Percentiles rank a stretch among this genome's conserved stretches.
Conservation (phyloP, 2,888 invertebrate species). For the Tigriopus californicus region DNA sequence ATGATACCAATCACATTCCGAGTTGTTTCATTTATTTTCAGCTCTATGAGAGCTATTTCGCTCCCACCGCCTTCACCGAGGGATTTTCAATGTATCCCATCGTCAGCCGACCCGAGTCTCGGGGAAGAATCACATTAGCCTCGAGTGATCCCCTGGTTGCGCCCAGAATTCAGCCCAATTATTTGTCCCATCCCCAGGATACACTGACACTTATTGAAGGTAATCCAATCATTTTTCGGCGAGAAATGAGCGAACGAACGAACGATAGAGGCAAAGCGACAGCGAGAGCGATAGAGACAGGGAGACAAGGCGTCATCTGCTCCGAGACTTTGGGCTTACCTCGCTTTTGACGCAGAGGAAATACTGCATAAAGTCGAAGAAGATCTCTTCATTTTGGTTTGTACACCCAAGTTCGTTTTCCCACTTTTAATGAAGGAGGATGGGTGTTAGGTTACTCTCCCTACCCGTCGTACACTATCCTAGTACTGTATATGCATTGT, state of each 20-base stretch:
- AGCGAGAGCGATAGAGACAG: no score
- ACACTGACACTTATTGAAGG: conserved; percentile 19
- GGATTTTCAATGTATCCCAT: conserved; percentile 16
- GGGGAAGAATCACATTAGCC: conserved; percentile 29
- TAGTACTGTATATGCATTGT: no score
- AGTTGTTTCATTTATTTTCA: not conserved
- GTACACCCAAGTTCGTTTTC: no score
- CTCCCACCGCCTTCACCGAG: conserved; percentile 16
- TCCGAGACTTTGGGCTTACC: no score
- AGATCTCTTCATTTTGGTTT: no score
- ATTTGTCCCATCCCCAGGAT: conserved; percentile 28
- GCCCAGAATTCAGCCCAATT: conserved; percentile 33
- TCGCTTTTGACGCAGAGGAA: no score
- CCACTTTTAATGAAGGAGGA: no score
- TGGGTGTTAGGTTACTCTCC: no score
- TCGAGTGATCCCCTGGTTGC: conserved; percentile 28
- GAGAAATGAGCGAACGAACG: not conserved
- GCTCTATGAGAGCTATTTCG: not conserved
- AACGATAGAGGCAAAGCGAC: not conserved
- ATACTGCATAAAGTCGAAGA: no score
- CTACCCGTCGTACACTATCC: no score
- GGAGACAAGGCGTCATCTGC: no score
- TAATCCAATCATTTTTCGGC: conserved; percentile 2
- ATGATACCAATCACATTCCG: no score
- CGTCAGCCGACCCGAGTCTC: conserved; percentile 28